Evolutionary conservation across 1,140 invertebrate genomes (phyloP), one percentile per base, ranked within the genome.

Genomic region (Nasonia longicornis): DNA sequence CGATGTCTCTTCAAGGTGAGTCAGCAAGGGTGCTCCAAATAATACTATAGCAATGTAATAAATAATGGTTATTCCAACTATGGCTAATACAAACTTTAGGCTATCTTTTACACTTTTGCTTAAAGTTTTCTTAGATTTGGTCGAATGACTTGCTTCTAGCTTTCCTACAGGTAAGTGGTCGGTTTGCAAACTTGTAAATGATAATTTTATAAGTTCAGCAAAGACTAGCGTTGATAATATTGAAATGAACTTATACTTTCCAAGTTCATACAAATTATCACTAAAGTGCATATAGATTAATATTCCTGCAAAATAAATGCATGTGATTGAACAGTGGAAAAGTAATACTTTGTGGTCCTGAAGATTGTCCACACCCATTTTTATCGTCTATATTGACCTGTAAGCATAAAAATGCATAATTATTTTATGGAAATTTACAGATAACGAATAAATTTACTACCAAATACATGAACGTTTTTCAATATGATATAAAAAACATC

Each of bases 1-100:
- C 12, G 94, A 92, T 3, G 95, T 96, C 87, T 96, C 94, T 86
- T 95, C 93, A 69, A 93, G 92, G 80, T 93, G 91, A 7, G 91
- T 91, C 29, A 93, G 88, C 11, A 95, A 84, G 66, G 95, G 94
- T 6, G 95, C 95, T 52, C 96, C 95, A 88, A 95, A 96, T n/a
- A 96, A 87, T 79, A 96, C 92, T 35, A 94, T 93, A 29, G 93
- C 86, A 12, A 93, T 83, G 84, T 94, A 94, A 88, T 92, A 94
- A 71, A 92, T 81, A 58, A 89, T 85, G 26, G 89, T 89, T 26
- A 92, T 80, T 20, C 85, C 64, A 4, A 86, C 20, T 7, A 86
- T 77, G 7, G 85, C 66, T 3, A 89, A 29, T 0, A 86, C 14
- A 83, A 88, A 89, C 82, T 91, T 92, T 6, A 90, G 81, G 16